phyloP scores from a whole-genome alignment of 2,113 vertebrate genomes.

The Gallinago paraguaiae region DNA sequence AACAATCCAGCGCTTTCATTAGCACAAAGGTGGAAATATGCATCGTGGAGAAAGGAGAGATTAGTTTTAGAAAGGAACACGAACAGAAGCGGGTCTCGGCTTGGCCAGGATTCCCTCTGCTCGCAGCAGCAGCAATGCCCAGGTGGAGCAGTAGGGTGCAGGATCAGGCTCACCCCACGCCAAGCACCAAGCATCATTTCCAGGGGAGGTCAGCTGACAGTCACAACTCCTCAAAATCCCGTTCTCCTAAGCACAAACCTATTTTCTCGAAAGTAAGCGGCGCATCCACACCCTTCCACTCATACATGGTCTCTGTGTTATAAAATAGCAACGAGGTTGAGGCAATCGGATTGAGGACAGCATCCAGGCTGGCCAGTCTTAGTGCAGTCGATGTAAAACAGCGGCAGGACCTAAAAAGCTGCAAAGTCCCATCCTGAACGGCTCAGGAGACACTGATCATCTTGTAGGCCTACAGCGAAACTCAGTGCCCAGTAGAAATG shows the following conservation, averaged over 20 bases:
- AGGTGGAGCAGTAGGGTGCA: not conserved
- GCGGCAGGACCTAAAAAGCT: not conserved
- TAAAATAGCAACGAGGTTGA: not conserved
- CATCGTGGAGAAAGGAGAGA: not conserved
- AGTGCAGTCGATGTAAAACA: not conserved
- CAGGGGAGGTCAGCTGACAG: not conserved
- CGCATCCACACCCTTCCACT: not conserved
- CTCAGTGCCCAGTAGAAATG: not conserved
- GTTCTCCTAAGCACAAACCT: not conserved
- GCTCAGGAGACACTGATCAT: not conserved
- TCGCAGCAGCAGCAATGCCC: not conserved
- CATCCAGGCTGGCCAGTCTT: not conserved
- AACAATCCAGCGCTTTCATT: not conserved
- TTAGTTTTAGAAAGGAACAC: not conserved
- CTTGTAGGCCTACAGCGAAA: not conserved
- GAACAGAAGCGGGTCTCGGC: not conserved
- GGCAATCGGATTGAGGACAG: not conserved
- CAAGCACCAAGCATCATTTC: not conserved
- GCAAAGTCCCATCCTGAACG: accelerated
- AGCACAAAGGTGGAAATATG: constrained; percentile 36
- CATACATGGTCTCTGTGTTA: not conserved
- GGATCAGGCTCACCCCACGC: accelerated
- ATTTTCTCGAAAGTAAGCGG: not conserved
- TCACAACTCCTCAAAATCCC: not conserved
- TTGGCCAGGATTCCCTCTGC: not conserved